Evolutionary conservation across 2,888 invertebrate genomes (phyloP).

Genomic region (Harpalus rubripes): DNA sequence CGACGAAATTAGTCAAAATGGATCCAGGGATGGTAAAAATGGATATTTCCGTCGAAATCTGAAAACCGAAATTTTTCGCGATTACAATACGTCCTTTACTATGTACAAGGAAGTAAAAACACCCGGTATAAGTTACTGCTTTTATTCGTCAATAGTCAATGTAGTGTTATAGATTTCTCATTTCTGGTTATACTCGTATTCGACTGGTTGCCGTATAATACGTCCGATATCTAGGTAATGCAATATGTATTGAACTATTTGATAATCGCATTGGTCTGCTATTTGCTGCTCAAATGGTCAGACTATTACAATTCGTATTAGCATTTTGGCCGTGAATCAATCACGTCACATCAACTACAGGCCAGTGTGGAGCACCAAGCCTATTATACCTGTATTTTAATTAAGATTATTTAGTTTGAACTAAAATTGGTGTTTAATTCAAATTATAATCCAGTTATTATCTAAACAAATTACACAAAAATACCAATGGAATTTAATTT

Average conservation of each 20-base stretch:
- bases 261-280: slow-evolving; percentile 29
- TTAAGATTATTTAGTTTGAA: slow-evolving; percentile 4
- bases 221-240: slow-evolving; percentile 10
- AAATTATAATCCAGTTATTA: slow-evolving; percentile 20
- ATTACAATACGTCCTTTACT: too few relatives aligned
- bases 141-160: too few relatives aligned
- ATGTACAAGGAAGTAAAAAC: too few relatives aligned
- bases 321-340: slow-evolving; percentile 42
- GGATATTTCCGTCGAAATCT: too few relatives aligned
- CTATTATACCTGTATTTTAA: not conserved
- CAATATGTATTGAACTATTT: not conserved
- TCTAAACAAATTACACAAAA: slow-evolving; percentile 30
- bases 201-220: not conserved
- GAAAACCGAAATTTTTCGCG: too few relatives aligned
- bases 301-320: slow-evolving; percentile 5
- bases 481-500: slow-evolving; percentile 27
- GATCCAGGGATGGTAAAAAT: too few relatives aligned
- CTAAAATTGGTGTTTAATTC: slow-evolving; percentile 14
- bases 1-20: too few relatives aligned
- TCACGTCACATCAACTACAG: slow-evolving; percentile 13
- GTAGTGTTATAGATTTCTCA: too few relatives aligned
- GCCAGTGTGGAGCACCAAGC: not conserved
- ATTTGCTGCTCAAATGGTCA: slow-evolving; percentile 44
- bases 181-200: too few relatives aligned
- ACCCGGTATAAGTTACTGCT: too few relatives aligned